Percentiles rank a stretch among this genome's conserved stretches.
Conservation (phyloP, 2,888 invertebrate genomes). For the Ochlodes sylvanus region DNA sequence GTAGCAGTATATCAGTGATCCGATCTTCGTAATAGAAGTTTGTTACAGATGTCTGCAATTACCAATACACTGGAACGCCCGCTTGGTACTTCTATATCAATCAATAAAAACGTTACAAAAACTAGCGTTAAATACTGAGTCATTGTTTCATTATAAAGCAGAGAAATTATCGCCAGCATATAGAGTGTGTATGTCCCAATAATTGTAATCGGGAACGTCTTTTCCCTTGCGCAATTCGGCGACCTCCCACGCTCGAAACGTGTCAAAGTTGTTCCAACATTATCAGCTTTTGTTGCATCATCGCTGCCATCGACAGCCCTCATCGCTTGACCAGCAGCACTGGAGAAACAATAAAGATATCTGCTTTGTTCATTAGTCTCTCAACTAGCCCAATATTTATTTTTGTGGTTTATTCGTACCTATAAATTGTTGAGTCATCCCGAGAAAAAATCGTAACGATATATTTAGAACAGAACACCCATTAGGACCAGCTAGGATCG, state of each 20-base stretch:
- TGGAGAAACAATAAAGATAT: constrained; percentile 72
- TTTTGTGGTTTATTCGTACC: constrained; percentile 28
- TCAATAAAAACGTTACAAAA: too few species aligned
- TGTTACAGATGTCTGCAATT: too few species aligned
- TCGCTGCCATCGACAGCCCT: constrained; percentile 64
- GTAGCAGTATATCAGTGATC: too few species aligned
- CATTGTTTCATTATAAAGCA: background rate
- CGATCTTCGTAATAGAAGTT: too few species aligned
- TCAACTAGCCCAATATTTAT: constrained; percentile 59
- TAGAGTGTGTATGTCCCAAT: constrained; percentile 21
- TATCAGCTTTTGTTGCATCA: constrained; percentile 83
- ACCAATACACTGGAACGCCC: too few species aligned
- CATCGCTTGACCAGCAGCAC: constrained; percentile 67
- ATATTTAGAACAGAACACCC: background rate
- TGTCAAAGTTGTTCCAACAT: constrained; percentile 79
- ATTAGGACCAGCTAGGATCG: background rate
- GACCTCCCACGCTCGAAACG: constrained; percentile 76
- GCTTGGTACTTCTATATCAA: too few species aligned
- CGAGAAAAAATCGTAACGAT: background rate
- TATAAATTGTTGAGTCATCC: background rate
- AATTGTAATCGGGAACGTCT: constrained; percentile 38
- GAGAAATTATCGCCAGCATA: constrained; percentile 23
- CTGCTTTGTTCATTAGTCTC: constrained; percentile 70
- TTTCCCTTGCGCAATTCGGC: constrained; percentile 54
- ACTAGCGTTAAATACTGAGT: background rate